Evolutionary conservation across 2,797 vertebrate genomes (phyloP), one percentile per base, ranked within the genome.

Genomic region (Neostethus bicornis): DNA sequence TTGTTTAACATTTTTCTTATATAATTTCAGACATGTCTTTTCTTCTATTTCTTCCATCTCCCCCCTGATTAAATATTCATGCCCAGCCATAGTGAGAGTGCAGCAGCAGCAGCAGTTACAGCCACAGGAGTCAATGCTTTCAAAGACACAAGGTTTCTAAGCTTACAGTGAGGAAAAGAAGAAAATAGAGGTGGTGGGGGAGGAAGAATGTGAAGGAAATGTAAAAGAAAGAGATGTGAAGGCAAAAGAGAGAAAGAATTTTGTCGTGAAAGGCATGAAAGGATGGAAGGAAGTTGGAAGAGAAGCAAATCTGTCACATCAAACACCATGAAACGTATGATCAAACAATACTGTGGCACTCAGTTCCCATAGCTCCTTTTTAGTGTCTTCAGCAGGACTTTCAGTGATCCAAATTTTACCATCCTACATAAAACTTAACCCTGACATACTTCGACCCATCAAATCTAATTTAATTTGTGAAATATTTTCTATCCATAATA

Each of bases 31-130:
- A 29, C 26, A 12, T 17, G 12, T 6, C 16, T 32, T 19, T 35
- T 34, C 21, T 46, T 5, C n/a, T 21, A 39, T 37, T 44, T 44
- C 29, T 42, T 38, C 44, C 35, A 41, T 55, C 29, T 45, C 23
- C 68, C 70, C 41, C 46, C 25, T 28, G 63, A 79, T 90, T 21
- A 89, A 89, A 86, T 89, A 89, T 90, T 87, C 52, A 90, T 87
- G 65, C 51, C 38, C 49, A 66, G 79, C 73, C 80, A 80, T 79
- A 75, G 62, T 42, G 61, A 37, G 59, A 72, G 67, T 43, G 75
- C 61, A 65, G 68, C 44, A 51, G 63, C 68, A 74, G 51, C 66
- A 59, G 66, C 52, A 32, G 29, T 31, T 13, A 4, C 55, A 83
- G 74, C 82, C 76, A 70, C 69, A 60, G 73, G 81, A 86, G 71